Conservation (phyloP, 2,113 vertebrate species). For the Delphinapterus leucas region DNA sequence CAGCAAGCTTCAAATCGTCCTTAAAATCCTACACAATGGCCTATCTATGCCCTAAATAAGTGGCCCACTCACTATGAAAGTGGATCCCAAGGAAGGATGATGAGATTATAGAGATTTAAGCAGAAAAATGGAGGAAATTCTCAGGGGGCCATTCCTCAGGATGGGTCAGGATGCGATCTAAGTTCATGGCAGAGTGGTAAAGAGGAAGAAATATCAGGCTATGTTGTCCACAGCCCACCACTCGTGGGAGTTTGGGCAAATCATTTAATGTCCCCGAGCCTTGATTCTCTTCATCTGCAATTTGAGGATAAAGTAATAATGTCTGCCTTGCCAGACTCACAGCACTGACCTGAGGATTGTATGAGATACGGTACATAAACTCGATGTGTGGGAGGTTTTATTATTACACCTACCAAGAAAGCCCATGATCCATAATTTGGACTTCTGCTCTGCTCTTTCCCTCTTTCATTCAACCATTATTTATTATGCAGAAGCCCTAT, state of each 20-base stretch:
- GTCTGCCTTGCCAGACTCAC: neutral
- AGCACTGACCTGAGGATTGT: neutral
- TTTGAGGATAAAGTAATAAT: neutral
- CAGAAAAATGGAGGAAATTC: neutral
- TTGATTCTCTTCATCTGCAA: neutral
- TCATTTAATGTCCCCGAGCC: neutral
- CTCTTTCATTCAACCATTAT: neutral
- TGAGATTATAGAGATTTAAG: neutral
- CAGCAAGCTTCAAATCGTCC: neutral
- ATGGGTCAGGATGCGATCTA: neutral
- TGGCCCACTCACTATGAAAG: neutral
- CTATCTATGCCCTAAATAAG: neutral
- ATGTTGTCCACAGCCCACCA: neutral
- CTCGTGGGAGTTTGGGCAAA: neutral
- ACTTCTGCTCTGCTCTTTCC: neutral
- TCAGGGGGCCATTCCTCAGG: neutral
- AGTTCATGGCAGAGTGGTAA: neutral
- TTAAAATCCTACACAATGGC: neutral
- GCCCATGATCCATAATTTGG: neutral
- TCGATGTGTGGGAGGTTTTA: neutral
- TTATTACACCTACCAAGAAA: neutral
- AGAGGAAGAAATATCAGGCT: neutral
- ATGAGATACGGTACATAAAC: neutral
- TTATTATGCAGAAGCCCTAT: neutral
- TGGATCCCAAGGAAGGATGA: neutral